Evolutionary conservation across 2,113 vertebrate genomes (phyloP), one percentile per base, ranked within the genome.

Genomic region (Dipodomys spectabilis): DNA sequence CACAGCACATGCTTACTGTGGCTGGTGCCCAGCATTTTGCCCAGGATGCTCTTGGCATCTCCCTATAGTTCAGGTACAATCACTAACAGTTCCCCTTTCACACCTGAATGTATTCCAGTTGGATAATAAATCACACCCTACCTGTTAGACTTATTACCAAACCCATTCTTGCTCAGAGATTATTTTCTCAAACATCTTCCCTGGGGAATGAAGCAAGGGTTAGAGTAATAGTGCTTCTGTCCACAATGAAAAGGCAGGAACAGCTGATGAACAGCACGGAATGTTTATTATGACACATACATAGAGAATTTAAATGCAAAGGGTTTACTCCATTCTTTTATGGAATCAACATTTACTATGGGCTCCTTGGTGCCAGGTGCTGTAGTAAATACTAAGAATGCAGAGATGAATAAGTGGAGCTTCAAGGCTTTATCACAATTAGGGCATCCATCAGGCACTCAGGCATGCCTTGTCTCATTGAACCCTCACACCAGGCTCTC

Each of bases 121-220:
- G 2, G 44, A 64, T 35, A 57, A n/a, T 27, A 39, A 57, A 53
- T 39, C 72, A 69, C 53, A 68, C 30, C 30, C 9, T 78, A 44
- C 80, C 39, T n/a, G 8, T 53, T 92, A 49, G 49, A 62, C 10
- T 39, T 53, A 71, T 75, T 65, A 71, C 39, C 65, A 73, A 93
- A 16, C 67, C n/a, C 28, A 57, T 88, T 86, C 81, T 68, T 44
- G 22, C 16, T 11, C 23, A 19, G 49, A 78, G 49, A 35, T 30
- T 64, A 39, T 49, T 57, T 30, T 82, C 49, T 67, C 57, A 82
- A 44, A 60, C 16, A 53, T 92, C 89, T 92, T 86, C 80, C 53
- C n/a, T 35, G 45, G 67, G 39, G 6, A 71, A 30, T 82, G 69
- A 83, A 91, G 19, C 13, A 7, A 8, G 11, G 22, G 49, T 22